A percentile compares a stretch with the other conserved stretches of the same genome.
phyloP scores from a whole-genome alignment of 2,888 invertebrate species.

The Aporophyla nigra region DNA sequence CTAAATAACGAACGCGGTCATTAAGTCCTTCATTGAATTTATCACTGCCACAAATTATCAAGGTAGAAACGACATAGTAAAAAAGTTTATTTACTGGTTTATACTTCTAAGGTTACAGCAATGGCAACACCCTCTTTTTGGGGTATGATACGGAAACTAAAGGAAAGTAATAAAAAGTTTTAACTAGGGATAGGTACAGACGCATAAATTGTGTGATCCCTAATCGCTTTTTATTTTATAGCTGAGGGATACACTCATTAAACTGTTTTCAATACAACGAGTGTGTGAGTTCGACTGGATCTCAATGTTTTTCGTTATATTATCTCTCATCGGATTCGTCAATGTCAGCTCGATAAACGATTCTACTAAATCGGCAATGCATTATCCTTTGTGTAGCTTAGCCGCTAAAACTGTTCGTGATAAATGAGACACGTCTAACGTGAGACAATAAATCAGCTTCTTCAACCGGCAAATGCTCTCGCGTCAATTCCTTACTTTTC shows the following conservation, averaged over 20 bases:
- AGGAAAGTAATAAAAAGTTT: constrained; percentile 72
- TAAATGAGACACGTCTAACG: constrained; percentile 84
- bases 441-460: constrained; percentile 82
- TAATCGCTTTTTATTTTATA: constrained; percentile 65
- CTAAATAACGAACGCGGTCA: constrained; percentile 71
- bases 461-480: constrained; percentile 75
- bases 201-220: constrained; percentile 71
- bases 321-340: constrained; percentile 78
- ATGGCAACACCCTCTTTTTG: constrained; percentile 60
- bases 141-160: constrained; percentile 63
- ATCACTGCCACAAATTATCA: constrained; percentile 74
- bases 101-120: constrained; percentile 63
- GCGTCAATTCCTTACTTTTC: constrained; percentile 68
- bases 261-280: constrained; percentile 51
- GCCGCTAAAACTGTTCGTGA: constrained; percentile 83
- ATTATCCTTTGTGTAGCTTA: constrained; percentile 81
- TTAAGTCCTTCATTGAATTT: constrained; percentile 74
- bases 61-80: constrained; percentile 67
- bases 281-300: constrained; percentile 42
- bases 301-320: constrained; percentile 63
- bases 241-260: constrained; percentile 39
- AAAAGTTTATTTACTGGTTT: constrained; percentile 68
- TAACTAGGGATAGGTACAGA: constrained; percentile 65
- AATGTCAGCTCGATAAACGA: constrained; percentile 81
- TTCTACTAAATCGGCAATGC: constrained; percentile 78